Evolutionary conservation across 2,888 invertebrate genomes (phyloP), one percentile per base, ranked within the genome.

Genomic region (Endotricha flammealis): DNA sequence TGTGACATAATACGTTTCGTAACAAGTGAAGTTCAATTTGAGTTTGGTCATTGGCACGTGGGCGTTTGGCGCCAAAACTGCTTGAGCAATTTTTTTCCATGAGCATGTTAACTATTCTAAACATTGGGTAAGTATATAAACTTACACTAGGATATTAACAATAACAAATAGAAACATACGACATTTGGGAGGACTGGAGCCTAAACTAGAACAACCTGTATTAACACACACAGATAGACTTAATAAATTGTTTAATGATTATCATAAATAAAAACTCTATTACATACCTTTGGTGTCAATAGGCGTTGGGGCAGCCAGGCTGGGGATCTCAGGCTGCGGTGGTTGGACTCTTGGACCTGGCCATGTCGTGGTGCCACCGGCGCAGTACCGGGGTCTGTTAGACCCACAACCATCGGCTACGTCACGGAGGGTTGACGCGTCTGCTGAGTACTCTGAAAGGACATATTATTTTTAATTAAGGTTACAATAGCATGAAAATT

Each of bases 301-400:
- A 29, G 79, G 74, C 13, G 81, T 57, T 2, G 85, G 76, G 2
- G 79, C 67, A 12, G 78, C 68, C 38, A 82, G 57, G 60, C 73
- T 83, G 14, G 70, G 74, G 39, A 83, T 82, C 60, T 86, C 86
- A 0, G 82, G 62, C 64, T 80, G 83, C 36, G 82, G 82, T 4
- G 86, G 81, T 59, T 80, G 82, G 27, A 81, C 82, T 35, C 81
- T 48, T 1, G 82, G 90, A 1, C 91, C 88, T 0, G 91, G 90
- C 77, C 81, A 83, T 12, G 82, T 82, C 47, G 83, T 81, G 46
- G 79, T 79, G 11, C 80, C 79, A 25, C 90, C 90, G 2, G 88
- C 77, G 65, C 89, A 90, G 78, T 88, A 90, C 32, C 91, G 77
- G 8, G 89, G 88, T 42, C 91, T 70, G 16, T 80, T 64, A 9